Evolutionary conservation across 2,888 invertebrate species (phyloP), one percentile per base, ranked within the genome.

Genomic region (Oligia fasciuncula): DNA sequence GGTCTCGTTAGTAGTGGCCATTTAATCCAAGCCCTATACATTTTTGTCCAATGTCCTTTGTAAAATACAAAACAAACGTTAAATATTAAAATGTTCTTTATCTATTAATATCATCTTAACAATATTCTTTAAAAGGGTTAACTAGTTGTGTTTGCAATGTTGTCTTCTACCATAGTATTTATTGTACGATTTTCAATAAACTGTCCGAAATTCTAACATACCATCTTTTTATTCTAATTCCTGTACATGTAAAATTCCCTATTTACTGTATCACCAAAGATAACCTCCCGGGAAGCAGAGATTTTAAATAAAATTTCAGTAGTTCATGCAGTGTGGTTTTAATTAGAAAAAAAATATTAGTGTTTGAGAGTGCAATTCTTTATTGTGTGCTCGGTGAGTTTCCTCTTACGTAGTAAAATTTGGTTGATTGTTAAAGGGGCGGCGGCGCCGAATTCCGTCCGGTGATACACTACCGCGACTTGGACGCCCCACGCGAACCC

Each of bases 401-500:
- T 84, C 85, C 85, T 80, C 85, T 93, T 91, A 93, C 85, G 79
- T 87, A 87, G 82, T 84, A 40, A 87, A 84, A 80, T 91, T 80
- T 93, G 92, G 91, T 96, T 95, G 92, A 93, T 97, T 97, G 96
- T 98, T 98, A 96, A 97, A 98, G 98, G 97, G 97, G 97, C 94
- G 97, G 97, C 93, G 98, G 97, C 93, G 97, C 97, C 92, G 98
- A 99, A 95, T 98, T 98, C 97, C 98, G 99, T 93, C 98, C 98
- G 91, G 98, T 99, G 93, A 98, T 99, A 94, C 98, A 99, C 97
- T 99, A 99, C 97, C 97, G 99, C 94, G 99, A 99, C 97, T 97
- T 99, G 97, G 99, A 99, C 96, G 99, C 99, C 89, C 99, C 99
- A 86, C 98, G 98, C 95, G 99, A 99, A 96, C 98, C 98, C 88